Base-by-base conservation (phyloP, 1,140 invertebrate species). In the Saccostrea glomerata region DNA sequence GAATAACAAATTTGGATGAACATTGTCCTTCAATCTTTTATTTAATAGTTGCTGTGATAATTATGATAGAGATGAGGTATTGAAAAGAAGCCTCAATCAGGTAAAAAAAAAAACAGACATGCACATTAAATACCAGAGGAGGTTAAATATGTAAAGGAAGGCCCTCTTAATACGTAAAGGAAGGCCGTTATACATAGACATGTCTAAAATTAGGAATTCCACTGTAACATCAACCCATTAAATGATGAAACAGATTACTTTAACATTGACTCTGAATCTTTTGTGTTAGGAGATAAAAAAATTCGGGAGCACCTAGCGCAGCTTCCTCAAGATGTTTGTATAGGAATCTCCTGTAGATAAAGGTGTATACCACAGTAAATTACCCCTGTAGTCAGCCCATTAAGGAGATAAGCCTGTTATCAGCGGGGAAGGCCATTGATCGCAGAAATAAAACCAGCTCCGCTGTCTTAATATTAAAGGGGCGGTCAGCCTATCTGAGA, bases 321-420 rank as follows among this genome's bases (percentile, higher is more conserved):
- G 30, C 4, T 30, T 77, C 70, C 70, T 36, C 13, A 36, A 30
- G 70, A 77, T 17, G 23, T 20, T 47, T 66, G 25, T 15, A 25
- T 30, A 30, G 2, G 15, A 15, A 77, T 63, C 17, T 63, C 15
- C 70, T 30, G 25, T 36, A 13, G 70, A 77, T 77, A 77, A 17
- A 9, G 25, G 13, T 9, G 23, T 77, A 9, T 30, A 15, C 23
- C 70, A 73, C 23, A 15, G 70, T 77, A 77, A 30, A 77, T 77
- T 77, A 30, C 70, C 70, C 30, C 23, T 77, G 70, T 77, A 36
- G 23, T 30, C 25, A 36, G 70, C 70, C 70, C 70, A 77, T 77
- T 77, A 30, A 77, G 25, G 23, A 77, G 70, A 77, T 77, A 77
- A 77, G 25, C 25, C 70, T 30, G 25, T 30, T 13, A 36, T 36